Evolutionary conservation across 2,113 vertebrate genomes (phyloP).

Genomic region (Hydrolagus affinis): DNA sequence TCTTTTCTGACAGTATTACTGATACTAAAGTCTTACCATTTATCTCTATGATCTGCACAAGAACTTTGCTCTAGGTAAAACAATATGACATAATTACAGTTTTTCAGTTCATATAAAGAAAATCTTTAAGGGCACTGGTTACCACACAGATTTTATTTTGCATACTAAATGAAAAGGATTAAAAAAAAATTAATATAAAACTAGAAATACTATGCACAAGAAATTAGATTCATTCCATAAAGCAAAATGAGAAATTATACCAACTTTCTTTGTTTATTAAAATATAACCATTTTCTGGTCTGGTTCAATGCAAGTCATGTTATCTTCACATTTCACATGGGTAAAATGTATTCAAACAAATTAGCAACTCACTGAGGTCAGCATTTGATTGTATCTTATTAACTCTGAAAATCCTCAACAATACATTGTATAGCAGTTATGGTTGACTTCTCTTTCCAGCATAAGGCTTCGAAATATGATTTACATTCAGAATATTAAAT

Average conservation of each 20-base stretch:
- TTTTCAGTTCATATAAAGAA: background rate
- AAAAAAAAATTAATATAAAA: background rate
- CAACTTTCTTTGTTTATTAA: background rate
- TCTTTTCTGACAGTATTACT: background rate
- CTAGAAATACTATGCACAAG: background rate
- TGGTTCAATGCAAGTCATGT: background rate
- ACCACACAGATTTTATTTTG: background rate
- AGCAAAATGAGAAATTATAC: background rate
- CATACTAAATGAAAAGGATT: background rate
- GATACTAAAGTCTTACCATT: background rate
- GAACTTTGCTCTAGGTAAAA: background rate
- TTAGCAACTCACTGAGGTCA: background rate
- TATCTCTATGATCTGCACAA: background rate
- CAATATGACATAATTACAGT: background rate
- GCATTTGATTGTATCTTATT: background rate
- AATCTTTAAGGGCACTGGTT: background rate
- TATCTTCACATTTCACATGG: background rate
- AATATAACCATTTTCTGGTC: background rate
- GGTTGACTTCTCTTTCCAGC: background rate
- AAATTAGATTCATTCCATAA: background rate
- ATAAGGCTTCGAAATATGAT: background rate
- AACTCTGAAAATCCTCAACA: background rate
- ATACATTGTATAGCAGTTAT: background rate
- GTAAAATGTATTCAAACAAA: slow-evolving; percentile 4
- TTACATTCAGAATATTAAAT: background rate